Evolutionary conservation across 2,888 invertebrate genomes (phyloP).

Genomic region (Nephrotoma flavescens): DNA sequence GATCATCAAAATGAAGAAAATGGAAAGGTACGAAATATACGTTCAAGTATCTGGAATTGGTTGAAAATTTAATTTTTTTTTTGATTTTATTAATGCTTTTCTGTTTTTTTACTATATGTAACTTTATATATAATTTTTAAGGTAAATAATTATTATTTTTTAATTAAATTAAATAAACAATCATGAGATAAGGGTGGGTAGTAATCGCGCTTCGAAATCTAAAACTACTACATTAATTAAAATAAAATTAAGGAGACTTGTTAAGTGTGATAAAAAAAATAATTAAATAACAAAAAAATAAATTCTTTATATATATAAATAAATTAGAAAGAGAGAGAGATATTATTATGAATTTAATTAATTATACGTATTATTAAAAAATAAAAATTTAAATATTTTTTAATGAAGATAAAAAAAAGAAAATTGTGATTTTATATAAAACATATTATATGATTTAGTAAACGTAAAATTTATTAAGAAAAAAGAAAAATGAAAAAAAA

Average conservation of each 20-base stretch:
- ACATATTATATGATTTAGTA: neutral
- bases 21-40: slow-evolving; percentile 34
- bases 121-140: slow-evolving; percentile 1
- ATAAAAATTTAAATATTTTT: neutral
- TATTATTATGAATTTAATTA: neutral
- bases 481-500: neutral
- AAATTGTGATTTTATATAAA: neutral
- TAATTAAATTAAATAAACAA: neutral
- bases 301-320: neutral
- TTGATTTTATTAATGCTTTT: neutral
- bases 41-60: slow-evolving; percentile 33
- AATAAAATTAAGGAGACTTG: neutral
- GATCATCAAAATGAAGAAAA: slow-evolving; percentile 22
- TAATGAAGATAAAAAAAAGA: neutral
- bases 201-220: neutral
- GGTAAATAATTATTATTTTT: neutral
- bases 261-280: neutral
- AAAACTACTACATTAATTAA: neutral
- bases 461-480: neutral
- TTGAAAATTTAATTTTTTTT: slow-evolving; percentile 25
- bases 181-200: neutral
- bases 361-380: neutral
- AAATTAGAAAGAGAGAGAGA: neutral
- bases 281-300: neutral
- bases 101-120: neutral